Base-by-base conservation (phyloP, 2,888 invertebrate genomes). In the Selenia dentaria region DNA sequence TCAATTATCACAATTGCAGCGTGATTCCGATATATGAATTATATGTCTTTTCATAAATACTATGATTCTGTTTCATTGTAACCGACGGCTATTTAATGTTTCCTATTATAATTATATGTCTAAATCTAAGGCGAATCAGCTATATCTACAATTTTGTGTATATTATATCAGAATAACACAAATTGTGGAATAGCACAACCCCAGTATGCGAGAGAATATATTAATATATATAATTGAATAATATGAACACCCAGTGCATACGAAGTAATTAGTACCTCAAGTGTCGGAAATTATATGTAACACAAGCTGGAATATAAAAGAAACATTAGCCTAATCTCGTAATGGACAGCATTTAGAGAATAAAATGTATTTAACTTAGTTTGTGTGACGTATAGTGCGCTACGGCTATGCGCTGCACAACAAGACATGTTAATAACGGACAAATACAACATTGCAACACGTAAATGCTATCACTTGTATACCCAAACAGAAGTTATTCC, bases 91-190 rank as follows among this genome's bases (percentile, higher is more conserved):
- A 77, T 60, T n/a, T 66, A 71, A 75, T 18, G 29, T 32, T 79
- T 82, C 57, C 70, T 75, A 82, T 76, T 74, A 74, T 71, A 75
- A 76, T 72, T 77, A 77, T 41, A 29, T 35, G 27, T 76, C 82
- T 84, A 85, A 77, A 64, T 74, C 88, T 88, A 88, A 87, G 87
- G 86, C 86, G 81, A 77, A 77, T 71, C 71, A 68, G 86, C 86
- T 85, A 82, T 84, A 86, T 86, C 83, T 87, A 84, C 80, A 85
- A 84, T 79, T 83, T 80, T 83, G 86, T 87, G 86, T 85, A 40
- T 39, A 27, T 28, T 35, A 29, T 16, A 45, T 25, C 76, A 2
- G 73, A 73, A 75, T 62, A 81, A 87, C 85, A 87, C 85, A 85
- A 84, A 69, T 55, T 78, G 74, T 65, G 79, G 79, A 70, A 83